phyloP scores from a whole-genome alignment of 2,113 vertebrate species.

The Charina bottae region DNA sequence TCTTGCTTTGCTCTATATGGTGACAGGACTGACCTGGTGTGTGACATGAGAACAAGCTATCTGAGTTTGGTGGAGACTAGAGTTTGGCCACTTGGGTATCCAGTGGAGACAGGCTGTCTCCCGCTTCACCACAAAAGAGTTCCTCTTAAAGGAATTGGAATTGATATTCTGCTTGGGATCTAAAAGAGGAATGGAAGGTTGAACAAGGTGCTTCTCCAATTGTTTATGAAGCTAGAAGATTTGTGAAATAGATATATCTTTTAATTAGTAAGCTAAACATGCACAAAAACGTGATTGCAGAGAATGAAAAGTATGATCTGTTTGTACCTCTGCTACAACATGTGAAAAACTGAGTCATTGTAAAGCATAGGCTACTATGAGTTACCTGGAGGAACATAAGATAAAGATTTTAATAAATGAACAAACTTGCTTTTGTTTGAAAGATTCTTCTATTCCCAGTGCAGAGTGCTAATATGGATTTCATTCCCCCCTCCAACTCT shows the following conservation, averaged over 20 bases:
- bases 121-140: not conserved
- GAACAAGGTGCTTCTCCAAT: not conserved
- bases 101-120: not conserved
- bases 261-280: not conserved
- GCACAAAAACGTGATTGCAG: too few relatives aligned
- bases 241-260: not conserved
- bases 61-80: not conserved
- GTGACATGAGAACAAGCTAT: not conserved
- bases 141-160: not conserved
- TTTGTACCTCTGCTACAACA: not conserved
- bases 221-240: not conserved
- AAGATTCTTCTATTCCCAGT: not conserved
- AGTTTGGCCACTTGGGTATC: not conserved
- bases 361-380: not conserved
- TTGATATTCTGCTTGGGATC: not conserved
- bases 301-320: not conserved
- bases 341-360: not conserved
- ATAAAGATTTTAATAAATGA: not conserved
- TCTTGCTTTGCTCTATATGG: too few relatives aligned
- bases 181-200: not conserved
- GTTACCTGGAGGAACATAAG: not conserved
- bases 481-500: not conserved
- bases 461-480: constrained; percentile 22
- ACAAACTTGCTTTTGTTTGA: not conserved
- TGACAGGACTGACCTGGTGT: not conserved